Conservation (phyloP, 1,140 invertebrate species). For the Brachionus rotundiformis region DNA sequence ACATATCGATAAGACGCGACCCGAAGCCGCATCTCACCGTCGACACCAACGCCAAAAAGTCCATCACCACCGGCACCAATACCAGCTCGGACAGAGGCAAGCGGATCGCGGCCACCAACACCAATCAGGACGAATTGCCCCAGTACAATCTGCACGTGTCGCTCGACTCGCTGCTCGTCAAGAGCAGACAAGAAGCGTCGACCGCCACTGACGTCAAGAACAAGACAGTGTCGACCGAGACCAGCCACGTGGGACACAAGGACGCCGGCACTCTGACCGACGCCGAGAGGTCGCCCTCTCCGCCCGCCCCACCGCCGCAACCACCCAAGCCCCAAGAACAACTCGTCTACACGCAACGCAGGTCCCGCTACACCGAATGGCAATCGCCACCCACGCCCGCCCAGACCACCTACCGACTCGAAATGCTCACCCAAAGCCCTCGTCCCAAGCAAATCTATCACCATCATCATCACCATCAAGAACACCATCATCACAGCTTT, state of each 20-base stretch:
- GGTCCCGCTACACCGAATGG: slow-evolving; percentile 49
- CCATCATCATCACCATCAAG: background rate
- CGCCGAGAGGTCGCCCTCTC: background rate
- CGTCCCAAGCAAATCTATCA: background rate
- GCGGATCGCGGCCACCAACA: slow-evolving; percentile 38
- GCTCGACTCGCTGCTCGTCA: slow-evolving; percentile 22
- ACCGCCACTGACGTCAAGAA: slow-evolving; percentile 33
- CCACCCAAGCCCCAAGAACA: background rate
- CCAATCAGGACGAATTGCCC: slow-evolving; percentile 44
- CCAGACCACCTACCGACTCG: background rate
- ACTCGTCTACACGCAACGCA: background rate
- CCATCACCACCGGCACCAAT: slow-evolving; percentile 43
- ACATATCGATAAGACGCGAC: slow-evolving; percentile 42
- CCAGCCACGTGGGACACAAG: background rate
- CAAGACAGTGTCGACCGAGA: background rate
- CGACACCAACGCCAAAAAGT: slow-evolving; percentile 17
- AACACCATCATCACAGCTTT: background rate
- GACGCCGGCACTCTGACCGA: slow-evolving; percentile 40
- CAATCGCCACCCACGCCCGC: background rate
- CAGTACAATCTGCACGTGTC: slow-evolving; percentile 50
- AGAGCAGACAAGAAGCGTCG: slow-evolving; percentile 9
- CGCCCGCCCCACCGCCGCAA: background rate
- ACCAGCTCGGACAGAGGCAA: slow-evolving; percentile 39
- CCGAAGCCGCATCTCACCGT: slow-evolving; percentile 5
- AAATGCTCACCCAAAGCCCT: slow-evolving; percentile 15